These are phyloP conservation scores for Calephelis nemesis DNA, from an alignment of 1,140 invertebrate species.

Conservation along the genomic window DNA sequence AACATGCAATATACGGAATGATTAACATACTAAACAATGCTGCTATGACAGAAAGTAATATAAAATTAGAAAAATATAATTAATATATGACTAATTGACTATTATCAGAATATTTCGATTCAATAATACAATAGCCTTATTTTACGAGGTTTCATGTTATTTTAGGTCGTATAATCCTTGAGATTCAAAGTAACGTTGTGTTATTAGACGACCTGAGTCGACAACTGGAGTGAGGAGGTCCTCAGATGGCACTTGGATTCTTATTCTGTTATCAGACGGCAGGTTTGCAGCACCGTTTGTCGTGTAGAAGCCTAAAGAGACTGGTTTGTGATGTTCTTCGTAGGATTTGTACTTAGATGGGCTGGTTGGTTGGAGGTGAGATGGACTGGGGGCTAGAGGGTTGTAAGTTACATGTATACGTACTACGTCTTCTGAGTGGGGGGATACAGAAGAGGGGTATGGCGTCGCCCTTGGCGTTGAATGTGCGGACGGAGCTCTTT, in stretches of 20 bases:
- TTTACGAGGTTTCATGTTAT: conserved; percentile 9
- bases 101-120: conserved; percentile 16
- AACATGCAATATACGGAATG: conserved; percentile 15
- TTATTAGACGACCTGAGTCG: conserved; percentile 79
- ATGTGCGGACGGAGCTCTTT: conserved; percentile 74
- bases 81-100: neutral
- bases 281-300: conserved; percentile 55
- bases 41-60: conserved; percentile 1
- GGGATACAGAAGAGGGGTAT: conserved; percentile 78
- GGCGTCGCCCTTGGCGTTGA: conserved; percentile 84
- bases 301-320: conserved; percentile 58
- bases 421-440: conserved; percentile 82
- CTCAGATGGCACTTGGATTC: conserved; percentile 83
- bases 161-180: conserved; percentile 67
- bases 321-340: conserved; percentile 60
- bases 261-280: conserved; percentile 82
- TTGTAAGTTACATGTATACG: conserved; percentile 88
- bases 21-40: conserved; percentile 5
- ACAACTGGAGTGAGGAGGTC: conserved; percentile 85
- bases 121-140: neutral
- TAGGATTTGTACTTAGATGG: conserved; percentile 57
- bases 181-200: conserved; percentile 58
- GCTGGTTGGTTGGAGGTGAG: conserved; percentile 74
- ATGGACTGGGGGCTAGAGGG: conserved; percentile 66
- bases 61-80: conserved; percentile 16